These are phyloP conservation scores for Cydia amplana DNA, from an alignment of 1,140 invertebrate genomes.

Conservation along the genomic window DNA sequence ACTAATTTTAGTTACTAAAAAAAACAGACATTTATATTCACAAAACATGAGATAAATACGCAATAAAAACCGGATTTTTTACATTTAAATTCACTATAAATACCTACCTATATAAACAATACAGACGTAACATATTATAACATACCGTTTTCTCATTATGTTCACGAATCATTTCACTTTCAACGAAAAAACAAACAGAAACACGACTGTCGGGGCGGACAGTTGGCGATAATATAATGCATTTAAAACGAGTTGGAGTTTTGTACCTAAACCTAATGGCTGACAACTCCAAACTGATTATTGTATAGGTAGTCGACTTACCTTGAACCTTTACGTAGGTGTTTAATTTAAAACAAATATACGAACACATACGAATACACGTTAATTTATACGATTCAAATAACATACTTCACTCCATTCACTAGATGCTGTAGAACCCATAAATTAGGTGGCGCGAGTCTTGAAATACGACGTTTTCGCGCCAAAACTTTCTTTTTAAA, in stretches of 20 bases:
- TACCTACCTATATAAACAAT: no score
- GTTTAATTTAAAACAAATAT: constrained; percentile 2
- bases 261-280: neutral
- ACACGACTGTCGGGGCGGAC: constrained; percentile 26
- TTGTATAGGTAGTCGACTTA: constrained; percentile 3
- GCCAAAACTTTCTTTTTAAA: neutral
- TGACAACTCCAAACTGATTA: constrained; percentile 2
- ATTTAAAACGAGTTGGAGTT: constrained; percentile 22
- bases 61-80: neutral
- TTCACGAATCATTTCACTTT: constrained; percentile 38
- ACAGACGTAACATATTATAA: neutral
- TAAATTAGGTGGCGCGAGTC: constrained; percentile 40
- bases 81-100: neutral
- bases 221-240: constrained; percentile 19
- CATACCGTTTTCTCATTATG: constrained; percentile 42
- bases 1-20: no score
- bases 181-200: constrained; percentile 18
- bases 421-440: constrained; percentile 52
- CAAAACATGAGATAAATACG: no score
- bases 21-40: no score
- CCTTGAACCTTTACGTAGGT: constrained; percentile 19
- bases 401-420: constrained; percentile 40
- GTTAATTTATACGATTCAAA: constrained; percentile 5
- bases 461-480: neutral
- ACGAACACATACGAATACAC: neutral